Conservation (phyloP, 2,888 invertebrate genomes). For the Amaurobius ferox region DNA sequence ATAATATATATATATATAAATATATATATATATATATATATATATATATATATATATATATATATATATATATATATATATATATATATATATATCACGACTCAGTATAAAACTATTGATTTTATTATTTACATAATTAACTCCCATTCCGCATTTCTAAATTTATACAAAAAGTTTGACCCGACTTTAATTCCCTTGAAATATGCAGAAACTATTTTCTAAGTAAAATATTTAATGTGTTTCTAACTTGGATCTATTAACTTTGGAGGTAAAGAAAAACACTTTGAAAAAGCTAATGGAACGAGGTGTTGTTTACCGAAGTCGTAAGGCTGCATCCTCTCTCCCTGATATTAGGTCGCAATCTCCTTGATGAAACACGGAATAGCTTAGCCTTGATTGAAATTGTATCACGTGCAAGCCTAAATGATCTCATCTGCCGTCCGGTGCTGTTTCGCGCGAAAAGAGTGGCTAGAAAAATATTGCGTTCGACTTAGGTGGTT, state of each 20-base stretch:
- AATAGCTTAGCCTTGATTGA: conserved; percentile 45
- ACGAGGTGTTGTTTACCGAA: conserved; percentile 4
- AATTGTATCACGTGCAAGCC: conserved; percentile 46
- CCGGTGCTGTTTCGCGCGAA: not conserved
- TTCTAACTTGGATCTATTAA: conserved; percentile 13
- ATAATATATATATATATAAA: no score
- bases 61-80: no score
- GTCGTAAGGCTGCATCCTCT: conserved; percentile 24
- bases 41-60: no score
- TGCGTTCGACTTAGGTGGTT: conserved; percentile 10
- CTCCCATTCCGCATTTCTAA: no score
- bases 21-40: no score
- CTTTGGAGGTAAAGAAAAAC: not conserved
- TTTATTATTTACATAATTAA: no score
- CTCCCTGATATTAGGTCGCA: conserved; percentile 21
- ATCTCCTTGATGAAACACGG: conserved; percentile 50
- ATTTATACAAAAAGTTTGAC: no score
- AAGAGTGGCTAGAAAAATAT: conserved; percentile 26
- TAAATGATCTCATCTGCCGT: conserved; percentile 24
- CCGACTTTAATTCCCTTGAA: no score
- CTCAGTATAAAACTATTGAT: no score
- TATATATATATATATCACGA: no score
- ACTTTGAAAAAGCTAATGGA: conserved; percentile 12
- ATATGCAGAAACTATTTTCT: no score
- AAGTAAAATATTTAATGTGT: no score